These are phyloP conservation scores for Trypoxylon attenuatum DNA, from an alignment of 2,888 invertebrate species.

Conservation along the genomic window DNA sequence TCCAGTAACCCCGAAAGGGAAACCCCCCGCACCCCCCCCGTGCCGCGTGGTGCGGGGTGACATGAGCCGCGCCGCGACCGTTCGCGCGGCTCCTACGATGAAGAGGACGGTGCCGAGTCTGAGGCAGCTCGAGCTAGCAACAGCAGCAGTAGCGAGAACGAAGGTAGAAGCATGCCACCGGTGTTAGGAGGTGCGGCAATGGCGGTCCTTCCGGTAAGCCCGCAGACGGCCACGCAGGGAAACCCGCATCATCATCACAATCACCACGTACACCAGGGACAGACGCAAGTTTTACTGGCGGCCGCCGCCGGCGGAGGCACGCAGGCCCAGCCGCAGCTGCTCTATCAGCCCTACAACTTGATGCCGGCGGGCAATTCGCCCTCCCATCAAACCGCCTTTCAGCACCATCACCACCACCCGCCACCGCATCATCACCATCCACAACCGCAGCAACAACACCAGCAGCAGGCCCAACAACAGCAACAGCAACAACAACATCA, in stretches of 20 bases:
- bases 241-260: conserved; percentile 64
- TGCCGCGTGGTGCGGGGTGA: too few relatives aligned
- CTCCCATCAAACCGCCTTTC: conserved; percentile 58
- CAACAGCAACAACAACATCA: conserved; percentile 46
- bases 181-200: conserved; percentile 74
- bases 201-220: conserved; percentile 74
- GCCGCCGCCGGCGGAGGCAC: conserved; percentile 41
- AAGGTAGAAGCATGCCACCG: conserved; percentile 70
- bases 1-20: conserved; percentile 16
- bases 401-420: conserved; percentile 54
- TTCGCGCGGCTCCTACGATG: conserved; percentile 48
- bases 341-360: conserved; percentile 72
- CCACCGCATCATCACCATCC: conserved; percentile 45
- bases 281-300: conserved; percentile 62
- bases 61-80: conserved; percentile 43
- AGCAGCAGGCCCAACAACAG: conserved; percentile 32
- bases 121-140: background rate
- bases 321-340: conserved; percentile 66
- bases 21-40: conserved; percentile 32
- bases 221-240: conserved; percentile 73
- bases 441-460: conserved; percentile 32
- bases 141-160: conserved; percentile 18
- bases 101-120: conserved; percentile 39
- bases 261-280: conserved; percentile 61
- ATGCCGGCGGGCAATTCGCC: conserved; percentile 63